These are phyloP conservation scores for Branchipolynoe longqiensis DNA, from an alignment of 2,888 invertebrate species.

Conservation along the genomic window DNA sequence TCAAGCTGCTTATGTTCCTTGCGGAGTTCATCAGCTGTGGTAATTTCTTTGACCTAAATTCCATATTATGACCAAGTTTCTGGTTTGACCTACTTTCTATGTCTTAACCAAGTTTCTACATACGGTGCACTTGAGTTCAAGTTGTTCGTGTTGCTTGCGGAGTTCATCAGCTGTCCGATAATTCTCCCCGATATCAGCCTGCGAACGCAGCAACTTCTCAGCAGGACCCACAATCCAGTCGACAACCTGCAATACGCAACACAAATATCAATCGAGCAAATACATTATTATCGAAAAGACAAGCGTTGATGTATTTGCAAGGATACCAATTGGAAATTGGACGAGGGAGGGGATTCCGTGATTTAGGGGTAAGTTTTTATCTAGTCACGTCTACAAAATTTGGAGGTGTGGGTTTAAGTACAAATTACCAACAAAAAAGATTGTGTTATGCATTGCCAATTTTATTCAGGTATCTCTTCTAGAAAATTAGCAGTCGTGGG, in stretches of 20 bases:
- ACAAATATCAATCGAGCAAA: not conserved
- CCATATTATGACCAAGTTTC: too few relatives aligned
- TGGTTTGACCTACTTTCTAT: too few relatives aligned
- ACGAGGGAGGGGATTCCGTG: not conserved
- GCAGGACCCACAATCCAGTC: slow-evolving; percentile 91
- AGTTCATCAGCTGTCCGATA: slow-evolving; percentile 88
- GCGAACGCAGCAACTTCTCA: slow-evolving; percentile 87
- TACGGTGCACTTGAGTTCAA: slow-evolving; percentile 89
- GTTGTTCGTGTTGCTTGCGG: slow-evolving; percentile 87
- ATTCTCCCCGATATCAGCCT: slow-evolving; percentile 86
- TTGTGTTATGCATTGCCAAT: too few relatives aligned
- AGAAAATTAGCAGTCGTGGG: too few relatives aligned
- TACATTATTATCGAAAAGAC: not conserved
- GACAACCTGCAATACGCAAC: slow-evolving; percentile 85
- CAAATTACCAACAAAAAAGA: too few relatives aligned
- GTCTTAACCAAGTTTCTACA: too few relatives aligned
- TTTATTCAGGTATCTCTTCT: too few relatives aligned
- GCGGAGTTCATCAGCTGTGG: too few relatives aligned
- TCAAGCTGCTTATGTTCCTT: too few relatives aligned
- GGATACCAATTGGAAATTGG: not conserved
- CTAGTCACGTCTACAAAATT: too few relatives aligned
- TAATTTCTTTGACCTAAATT: too few relatives aligned
- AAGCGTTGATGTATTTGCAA: not conserved
- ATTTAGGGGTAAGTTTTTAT: not conserved
- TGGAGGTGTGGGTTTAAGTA: too few relatives aligned